These are phyloP conservation scores for Brachyptera putata DNA, from an alignment of 2,888 invertebrate species.

Conservation along the genomic window DNA sequence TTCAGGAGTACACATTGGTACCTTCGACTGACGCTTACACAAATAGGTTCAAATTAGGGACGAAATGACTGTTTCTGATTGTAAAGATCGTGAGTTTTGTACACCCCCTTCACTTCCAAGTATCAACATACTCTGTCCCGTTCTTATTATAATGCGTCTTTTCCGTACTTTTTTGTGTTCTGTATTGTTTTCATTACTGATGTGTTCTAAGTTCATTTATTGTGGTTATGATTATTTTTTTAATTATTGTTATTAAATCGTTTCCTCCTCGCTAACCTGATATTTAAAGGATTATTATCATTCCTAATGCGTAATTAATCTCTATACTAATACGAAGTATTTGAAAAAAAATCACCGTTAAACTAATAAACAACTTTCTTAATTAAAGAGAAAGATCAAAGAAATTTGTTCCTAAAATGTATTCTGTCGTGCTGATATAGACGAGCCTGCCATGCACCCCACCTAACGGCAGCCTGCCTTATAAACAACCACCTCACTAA, in stretches of 20 bases:
- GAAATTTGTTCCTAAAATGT: conserved; percentile 33
- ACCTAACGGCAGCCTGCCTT: conserved; percentile 30
- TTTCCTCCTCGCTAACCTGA: conserved; percentile 46
- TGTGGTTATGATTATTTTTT: conserved; percentile 20
- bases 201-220: conserved; percentile 8
- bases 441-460: conserved; percentile 32
- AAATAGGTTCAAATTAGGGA: conserved; percentile 26
- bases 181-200: conserved; percentile 40
- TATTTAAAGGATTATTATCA: conserved; percentile 26
- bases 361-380: conserved; percentile 20
- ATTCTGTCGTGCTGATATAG: conserved; percentile 35
- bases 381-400: conserved; percentile 25
- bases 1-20: no score
- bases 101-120: conserved; percentile 52
- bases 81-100: conserved; percentile 23
- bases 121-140: conserved; percentile 54
- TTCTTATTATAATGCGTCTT: conserved; percentile 40
- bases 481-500: conserved; percentile 34
- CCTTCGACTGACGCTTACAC: conserved; percentile 6
- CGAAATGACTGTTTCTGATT: conserved; percentile 7
- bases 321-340: conserved; percentile 16
- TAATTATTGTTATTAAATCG: conserved; percentile 38
- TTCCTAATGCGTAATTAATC: conserved; percentile 23
- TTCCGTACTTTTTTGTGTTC: conserved; percentile 34
- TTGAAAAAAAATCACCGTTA: conserved; percentile 5